These are phyloP conservation scores for Falco peregrinus DNA, from an alignment of 2,797 vertebrate species.

Conservation along the genomic window DNA sequence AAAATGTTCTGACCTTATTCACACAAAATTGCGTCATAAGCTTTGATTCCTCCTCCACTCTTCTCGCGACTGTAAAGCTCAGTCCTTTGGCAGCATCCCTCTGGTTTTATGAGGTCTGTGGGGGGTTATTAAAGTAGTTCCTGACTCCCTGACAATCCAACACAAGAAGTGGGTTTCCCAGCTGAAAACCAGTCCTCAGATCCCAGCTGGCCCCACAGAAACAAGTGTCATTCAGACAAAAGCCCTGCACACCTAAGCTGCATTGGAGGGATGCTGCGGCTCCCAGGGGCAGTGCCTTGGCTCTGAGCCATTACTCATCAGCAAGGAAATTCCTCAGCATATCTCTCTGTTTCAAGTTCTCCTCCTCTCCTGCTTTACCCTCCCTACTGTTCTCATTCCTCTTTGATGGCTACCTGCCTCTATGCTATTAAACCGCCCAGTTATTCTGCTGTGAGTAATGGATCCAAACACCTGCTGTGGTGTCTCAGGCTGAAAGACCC, in stretches of 20 bases:
- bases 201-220: background rate
- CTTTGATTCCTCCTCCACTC: slow-evolving; percentile 27
- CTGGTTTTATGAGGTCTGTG: slow-evolving; percentile 41
- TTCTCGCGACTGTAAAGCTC: background rate
- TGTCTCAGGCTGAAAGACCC: background rate
- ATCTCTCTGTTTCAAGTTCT: background rate
- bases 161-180: background rate
- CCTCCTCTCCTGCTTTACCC: background rate
- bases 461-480: background rate
- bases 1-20: slow-evolving; percentile 62
- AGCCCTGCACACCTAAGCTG: background rate
- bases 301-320: background rate
- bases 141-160: slow-evolving; percentile 4
- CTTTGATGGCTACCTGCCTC: background rate
- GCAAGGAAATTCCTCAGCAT: background rate
- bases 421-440: rapidly evolving
- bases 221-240: background rate
- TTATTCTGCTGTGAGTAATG: background rate
- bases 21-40: slow-evolving; percentile 10
- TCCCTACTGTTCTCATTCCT: background rate
- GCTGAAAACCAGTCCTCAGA: background rate
- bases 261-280: background rate
- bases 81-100: slow-evolving; percentile 26
- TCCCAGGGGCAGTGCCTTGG: background rate
- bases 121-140: background rate